Evolutionary conservation across 1,140 invertebrate genomes (phyloP).

Genomic region (Drosophila erecta): DNA sequence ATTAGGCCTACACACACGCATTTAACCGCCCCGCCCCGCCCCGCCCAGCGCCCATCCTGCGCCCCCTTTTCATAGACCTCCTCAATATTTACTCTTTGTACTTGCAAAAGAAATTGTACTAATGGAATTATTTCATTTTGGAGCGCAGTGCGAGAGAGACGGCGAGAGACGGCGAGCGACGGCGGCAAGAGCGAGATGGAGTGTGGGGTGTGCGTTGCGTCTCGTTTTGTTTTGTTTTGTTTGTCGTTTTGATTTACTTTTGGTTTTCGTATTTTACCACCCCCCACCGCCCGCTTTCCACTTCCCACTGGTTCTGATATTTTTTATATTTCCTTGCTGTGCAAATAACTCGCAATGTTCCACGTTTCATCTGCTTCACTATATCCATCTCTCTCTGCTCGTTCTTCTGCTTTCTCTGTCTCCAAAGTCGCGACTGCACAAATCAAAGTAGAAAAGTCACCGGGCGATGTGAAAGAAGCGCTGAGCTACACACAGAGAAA

Average conservation of each 20-base stretch:
- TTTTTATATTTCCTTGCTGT: slow-evolving; percentile 51
- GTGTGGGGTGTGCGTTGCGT: slow-evolving; percentile 39
- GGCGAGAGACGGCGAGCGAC: not conserved
- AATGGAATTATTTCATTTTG: slow-evolving; percentile 84
- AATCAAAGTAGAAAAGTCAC: slow-evolving; percentile 51
- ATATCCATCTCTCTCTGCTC: not conserved
- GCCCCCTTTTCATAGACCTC: slow-evolving; percentile 23
- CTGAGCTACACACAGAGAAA: slow-evolving; percentile 6
- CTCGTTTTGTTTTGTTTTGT: slow-evolving; percentile 78
- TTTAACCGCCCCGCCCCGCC: not conserved
- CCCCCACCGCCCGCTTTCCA: too few relatives aligned
- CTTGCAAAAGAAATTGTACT: slow-evolving; percentile 84
- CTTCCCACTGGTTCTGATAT: not conserved
- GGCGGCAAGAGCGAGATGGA: not conserved
- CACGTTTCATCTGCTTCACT: slow-evolving; percentile 37
- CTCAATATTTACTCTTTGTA: slow-evolving; percentile 83
- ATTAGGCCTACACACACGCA: slow-evolving; percentile 28
- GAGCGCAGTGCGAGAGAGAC: slow-evolving; percentile 18
- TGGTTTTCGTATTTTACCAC: slow-evolving; percentile 31
- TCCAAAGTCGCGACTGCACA: slow-evolving; percentile 32
- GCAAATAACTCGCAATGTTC: slow-evolving; percentile 66
- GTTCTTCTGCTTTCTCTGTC: slow-evolving; percentile 11
- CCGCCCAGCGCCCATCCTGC: not conserved
- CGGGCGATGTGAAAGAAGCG: slow-evolving; percentile 8
- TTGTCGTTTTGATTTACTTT: slow-evolving; percentile 79